Evolutionary conservation across 2,113 vertebrate species (phyloP).

Genomic region (Dromaius novaehollandiae): DNA sequence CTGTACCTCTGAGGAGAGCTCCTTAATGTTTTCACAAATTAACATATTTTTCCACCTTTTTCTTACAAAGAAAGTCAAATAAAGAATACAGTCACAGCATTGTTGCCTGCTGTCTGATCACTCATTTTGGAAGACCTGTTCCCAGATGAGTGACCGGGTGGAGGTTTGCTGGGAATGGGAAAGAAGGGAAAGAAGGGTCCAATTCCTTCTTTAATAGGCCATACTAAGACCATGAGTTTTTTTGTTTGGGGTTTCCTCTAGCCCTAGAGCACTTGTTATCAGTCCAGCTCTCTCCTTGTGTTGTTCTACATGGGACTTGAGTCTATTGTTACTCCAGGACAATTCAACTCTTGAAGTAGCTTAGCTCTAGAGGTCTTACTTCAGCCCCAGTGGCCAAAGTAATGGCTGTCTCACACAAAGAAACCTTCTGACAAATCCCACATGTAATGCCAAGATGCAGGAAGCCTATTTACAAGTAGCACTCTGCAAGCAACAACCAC

Average conservation of each 20-base stretch:
- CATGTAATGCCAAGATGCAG: neutral
- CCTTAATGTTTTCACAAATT: neutral
- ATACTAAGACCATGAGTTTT: neutral
- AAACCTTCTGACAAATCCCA: neutral
- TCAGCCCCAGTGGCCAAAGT: neutral
- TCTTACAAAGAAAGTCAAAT: neutral
- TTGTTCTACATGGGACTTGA: too few species aligned
- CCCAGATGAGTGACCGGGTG: neutral
- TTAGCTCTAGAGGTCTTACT: neutral
- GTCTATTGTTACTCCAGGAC: neutral
- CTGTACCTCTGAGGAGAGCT: neutral
- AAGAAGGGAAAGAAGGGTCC: neutral
- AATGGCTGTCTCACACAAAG: neutral
- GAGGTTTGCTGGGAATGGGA: neutral
- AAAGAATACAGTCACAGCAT: neutral
- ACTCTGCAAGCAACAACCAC: neutral
- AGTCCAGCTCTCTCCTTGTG: neutral
- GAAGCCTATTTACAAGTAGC: neutral
- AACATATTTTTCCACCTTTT: neutral
- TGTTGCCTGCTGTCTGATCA: neutral
- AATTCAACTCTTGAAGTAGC: neutral
- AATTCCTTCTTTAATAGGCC: neutral
- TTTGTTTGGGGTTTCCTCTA: neutral
- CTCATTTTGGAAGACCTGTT: neutral
- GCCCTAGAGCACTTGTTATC: neutral